Conservation (phyloP, 2,888 invertebrate genomes). For the Cremastinae sp. region DNA sequence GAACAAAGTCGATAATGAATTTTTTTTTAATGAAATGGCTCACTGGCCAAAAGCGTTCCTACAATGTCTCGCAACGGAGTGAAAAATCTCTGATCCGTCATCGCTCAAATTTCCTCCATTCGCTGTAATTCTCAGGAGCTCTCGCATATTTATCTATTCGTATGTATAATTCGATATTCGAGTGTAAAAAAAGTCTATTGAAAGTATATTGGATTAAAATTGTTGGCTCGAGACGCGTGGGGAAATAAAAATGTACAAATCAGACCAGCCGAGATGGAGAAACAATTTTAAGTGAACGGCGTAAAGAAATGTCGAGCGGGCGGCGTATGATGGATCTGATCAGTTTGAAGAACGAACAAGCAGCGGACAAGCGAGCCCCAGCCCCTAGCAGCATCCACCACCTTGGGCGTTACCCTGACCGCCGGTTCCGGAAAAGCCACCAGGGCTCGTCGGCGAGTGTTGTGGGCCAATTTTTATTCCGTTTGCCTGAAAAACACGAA, state of each 20-base stretch:
- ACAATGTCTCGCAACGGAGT: slow-evolving; percentile 1
- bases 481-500: slow-evolving; percentile 90
- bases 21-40: not conserved
- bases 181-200: slow-evolving; percentile 25
- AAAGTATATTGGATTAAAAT: slow-evolving; percentile 30
- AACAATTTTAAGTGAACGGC: slow-evolving; percentile 3
- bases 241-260: slow-evolving; percentile 43
- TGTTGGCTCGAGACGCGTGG: slow-evolving; percentile 32
- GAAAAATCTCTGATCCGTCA: slow-evolving; percentile 1
- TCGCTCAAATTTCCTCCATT: slow-evolving; percentile 12
- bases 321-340: slow-evolving; percentile 72
- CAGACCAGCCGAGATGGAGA: slow-evolving; percentile 20
- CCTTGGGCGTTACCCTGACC: slow-evolving; percentile 90
- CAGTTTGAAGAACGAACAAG: slow-evolving; percentile 76
- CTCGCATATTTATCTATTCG: slow-evolving; percentile 10
- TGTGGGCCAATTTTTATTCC: slow-evolving; percentile 99
- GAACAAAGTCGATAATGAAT: slow-evolving; percentile 25
- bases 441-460: slow-evolving; percentile 94
- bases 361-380: slow-evolving; percentile 76
- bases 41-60: slow-evolving; percentile 10
- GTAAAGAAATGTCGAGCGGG: slow-evolving; percentile 39
- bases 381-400: slow-evolving; percentile 93
- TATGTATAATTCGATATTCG: slow-evolving; percentile 26
- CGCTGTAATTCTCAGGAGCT: slow-evolving; percentile 25
- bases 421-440: slow-evolving; percentile 88